Evolutionary conservation across 2,113 vertebrate genomes (phyloP).

Genomic region (Turnix velox): DNA sequence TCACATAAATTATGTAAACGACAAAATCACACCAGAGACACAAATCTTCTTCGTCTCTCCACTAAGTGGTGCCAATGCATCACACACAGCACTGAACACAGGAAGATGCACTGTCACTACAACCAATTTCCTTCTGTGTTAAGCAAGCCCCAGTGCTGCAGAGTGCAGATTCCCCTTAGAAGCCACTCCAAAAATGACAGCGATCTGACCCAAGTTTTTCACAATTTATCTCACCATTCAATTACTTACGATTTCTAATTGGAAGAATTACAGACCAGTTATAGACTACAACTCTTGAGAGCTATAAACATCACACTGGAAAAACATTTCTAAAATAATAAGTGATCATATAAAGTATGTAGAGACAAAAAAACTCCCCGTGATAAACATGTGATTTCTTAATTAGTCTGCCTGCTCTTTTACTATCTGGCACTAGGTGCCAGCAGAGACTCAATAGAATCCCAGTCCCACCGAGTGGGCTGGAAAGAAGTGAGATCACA

Average conservation of each 20-base stretch:
- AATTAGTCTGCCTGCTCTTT: neutral
- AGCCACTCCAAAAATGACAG: neutral
- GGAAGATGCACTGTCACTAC: accelerated
- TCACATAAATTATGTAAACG: neutral
- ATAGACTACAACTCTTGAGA: neutral
- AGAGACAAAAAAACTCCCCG: neutral
- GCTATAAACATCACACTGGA: neutral
- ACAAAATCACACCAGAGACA: accelerated
- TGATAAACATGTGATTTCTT: neutral
- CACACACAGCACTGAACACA: neutral
- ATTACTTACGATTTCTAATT: neutral
- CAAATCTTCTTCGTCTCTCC: neutral
- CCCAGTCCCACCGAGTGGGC: neutral
- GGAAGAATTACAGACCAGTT: neutral
- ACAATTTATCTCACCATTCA: neutral
- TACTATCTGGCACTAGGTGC: neutral
- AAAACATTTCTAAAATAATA: no score
- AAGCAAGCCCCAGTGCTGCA: neutral
- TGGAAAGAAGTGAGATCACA: neutral
- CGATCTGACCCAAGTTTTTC: neutral
- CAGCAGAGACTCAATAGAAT: neutral
- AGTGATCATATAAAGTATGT: accelerated
- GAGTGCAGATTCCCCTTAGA: neutral
- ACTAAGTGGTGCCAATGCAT: conserved; percentile 29
- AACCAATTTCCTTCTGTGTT: neutral